These are phyloP conservation scores for Drosophila bifasciata DNA, from an alignment of 1,140 invertebrate genomes.

Conservation along the genomic window DNA sequence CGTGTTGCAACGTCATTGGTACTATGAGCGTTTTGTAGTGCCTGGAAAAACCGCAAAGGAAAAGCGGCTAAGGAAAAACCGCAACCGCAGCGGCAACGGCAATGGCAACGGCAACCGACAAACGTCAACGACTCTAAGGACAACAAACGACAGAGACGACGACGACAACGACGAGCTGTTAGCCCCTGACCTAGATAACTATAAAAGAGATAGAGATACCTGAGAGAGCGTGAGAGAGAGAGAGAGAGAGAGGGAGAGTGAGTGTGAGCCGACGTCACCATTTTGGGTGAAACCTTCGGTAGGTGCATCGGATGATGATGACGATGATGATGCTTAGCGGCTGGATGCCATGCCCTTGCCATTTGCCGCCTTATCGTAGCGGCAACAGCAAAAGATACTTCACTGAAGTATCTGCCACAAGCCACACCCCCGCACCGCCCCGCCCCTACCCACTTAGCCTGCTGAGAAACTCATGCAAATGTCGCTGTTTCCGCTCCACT, in stretches of 20 bases:
- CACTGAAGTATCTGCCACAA: neutral
- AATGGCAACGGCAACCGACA: slow-evolving; percentile 36
- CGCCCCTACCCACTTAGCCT: neutral
- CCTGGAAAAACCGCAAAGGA: slow-evolving; percentile 7
- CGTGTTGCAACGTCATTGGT: slow-evolving; percentile 10
- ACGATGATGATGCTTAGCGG: slow-evolving; percentile 39
- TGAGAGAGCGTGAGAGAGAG: slow-evolving; percentile 3
- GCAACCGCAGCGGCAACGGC: neutral
- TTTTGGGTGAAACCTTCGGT: slow-evolving; percentile 66
- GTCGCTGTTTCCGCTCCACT: slow-evolving; percentile 36
- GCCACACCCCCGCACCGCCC: neutral
- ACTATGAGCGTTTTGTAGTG: too few species aligned
- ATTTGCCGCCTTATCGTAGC: slow-evolving; percentile 51
- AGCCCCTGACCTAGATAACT: slow-evolving; percentile 75
- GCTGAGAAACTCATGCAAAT: slow-evolving; percentile 31
- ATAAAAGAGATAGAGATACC: slow-evolving; percentile 27
- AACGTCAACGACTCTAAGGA: slow-evolving; percentile 60
- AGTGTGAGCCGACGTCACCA: slow-evolving; percentile 68
- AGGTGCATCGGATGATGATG: slow-evolving; percentile 18
- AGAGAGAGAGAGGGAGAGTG: slow-evolving; percentile 8
- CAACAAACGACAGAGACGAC: slow-evolving; percentile 12
- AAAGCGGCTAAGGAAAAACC: slow-evolving; percentile 24
- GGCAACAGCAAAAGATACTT: slow-evolving; percentile 34
- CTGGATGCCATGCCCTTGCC: slow-evolving; percentile 44
- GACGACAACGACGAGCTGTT: slow-evolving; percentile 48